phyloP scores from a whole-genome alignment of 2,888 invertebrate species.

The Sesia bembeciformis region DNA sequence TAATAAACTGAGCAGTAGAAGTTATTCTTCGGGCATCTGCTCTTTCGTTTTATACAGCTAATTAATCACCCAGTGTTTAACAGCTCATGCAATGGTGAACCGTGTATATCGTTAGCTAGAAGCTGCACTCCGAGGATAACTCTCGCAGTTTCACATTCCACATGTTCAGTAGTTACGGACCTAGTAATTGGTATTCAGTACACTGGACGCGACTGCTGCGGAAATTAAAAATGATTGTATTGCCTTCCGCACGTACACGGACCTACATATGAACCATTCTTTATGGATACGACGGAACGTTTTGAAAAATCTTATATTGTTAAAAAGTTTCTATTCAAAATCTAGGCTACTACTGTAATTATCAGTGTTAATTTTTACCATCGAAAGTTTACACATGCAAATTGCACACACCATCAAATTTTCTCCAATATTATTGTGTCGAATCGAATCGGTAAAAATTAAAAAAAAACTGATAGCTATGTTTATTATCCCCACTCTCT shows the following conservation, averaged over 20 bases:
- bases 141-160: slow-evolving; percentile 35
- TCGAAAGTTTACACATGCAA: slow-evolving; percentile 54
- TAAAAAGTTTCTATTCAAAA: too few relatives aligned
- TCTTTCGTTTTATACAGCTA: slow-evolving; percentile 12
- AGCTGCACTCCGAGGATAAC: slow-evolving; percentile 24
- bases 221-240: slow-evolving; percentile 65
- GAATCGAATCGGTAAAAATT: slow-evolving; percentile 30
- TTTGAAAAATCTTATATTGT: too few relatives aligned
- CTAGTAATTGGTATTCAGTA: slow-evolving; percentile 65
- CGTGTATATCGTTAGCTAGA: not conserved
- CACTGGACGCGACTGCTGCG: slow-evolving; percentile 37
- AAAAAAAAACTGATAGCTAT: too few relatives aligned
- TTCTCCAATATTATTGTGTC: slow-evolving; percentile 58
- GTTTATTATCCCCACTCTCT: too few relatives aligned
- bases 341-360: slow-evolving; percentile 32
- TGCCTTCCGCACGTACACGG: slow-evolving; percentile 4
- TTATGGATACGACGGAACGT: too few relatives aligned
- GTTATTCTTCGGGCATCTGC: too few relatives aligned
- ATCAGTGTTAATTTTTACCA: slow-evolving; percentile 54
- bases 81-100: not conserved
- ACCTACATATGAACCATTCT: not conserved
- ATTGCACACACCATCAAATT: slow-evolving; percentile 67
- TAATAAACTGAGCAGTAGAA: too few relatives aligned
- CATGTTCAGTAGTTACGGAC: slow-evolving; percentile 42
- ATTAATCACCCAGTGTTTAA: not conserved